Conservation (phyloP, 2,797 vertebrate species). For the Gymnothorax javanicus region DNA sequence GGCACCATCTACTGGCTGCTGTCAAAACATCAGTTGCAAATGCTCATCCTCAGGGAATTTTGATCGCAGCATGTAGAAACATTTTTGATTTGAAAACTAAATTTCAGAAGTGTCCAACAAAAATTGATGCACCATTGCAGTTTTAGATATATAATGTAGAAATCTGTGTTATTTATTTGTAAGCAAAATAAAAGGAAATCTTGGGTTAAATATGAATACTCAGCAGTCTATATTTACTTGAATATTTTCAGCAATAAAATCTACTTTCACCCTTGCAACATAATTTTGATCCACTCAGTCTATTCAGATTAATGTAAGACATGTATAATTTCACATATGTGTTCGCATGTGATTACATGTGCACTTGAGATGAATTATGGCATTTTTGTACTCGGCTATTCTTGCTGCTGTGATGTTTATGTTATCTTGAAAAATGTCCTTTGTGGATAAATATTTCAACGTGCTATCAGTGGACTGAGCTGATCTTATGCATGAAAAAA, state of each 20-base stretch:
- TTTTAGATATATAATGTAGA: no score
- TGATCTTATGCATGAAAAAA: neutral
- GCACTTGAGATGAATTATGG: neutral
- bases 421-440: neutral
- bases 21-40: neutral
- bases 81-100: no score
- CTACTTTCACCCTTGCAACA: neutral
- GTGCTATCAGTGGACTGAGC: neutral
- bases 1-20: constrained; percentile 42
- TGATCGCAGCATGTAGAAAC: no score
- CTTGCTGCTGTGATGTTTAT: neutral
- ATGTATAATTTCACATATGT: neutral
- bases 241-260: neutral
- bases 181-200: neutral
- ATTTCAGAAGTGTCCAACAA: no score
- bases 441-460: neutral
- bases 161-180: no score
- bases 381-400: neutral
- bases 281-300: neutral
- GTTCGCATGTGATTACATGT: neutral
- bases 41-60: no score
- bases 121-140: no score
- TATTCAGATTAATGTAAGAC: neutral
- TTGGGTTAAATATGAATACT: neutral
- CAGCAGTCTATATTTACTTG: neutral